Evolutionary conservation across 2,113 vertebrate species (phyloP).

Genomic region (Azemiops feae): DNA sequence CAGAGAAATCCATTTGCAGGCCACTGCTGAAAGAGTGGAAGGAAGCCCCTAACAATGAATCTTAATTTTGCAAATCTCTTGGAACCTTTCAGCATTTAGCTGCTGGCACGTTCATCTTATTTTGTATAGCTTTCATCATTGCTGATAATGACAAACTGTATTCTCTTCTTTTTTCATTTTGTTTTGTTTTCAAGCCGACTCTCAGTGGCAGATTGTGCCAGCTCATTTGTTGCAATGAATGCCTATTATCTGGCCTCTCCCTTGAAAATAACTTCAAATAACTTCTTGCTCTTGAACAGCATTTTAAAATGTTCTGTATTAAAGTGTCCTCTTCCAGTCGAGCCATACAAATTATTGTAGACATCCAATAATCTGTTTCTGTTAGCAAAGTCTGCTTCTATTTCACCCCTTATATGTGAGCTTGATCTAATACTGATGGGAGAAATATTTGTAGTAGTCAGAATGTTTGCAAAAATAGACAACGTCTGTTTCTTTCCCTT

Average conservation of each 20-base stretch:
- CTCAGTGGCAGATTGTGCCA: conserved; percentile 16
- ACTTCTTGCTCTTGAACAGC: conserved; percentile 16
- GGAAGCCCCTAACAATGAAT: conserved; percentile 16
- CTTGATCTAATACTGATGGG: conserved; percentile 51
- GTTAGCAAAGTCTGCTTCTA: conserved; percentile 51
- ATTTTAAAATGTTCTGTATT: conserved; percentile 38
- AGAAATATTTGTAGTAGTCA: conserved; percentile 38
- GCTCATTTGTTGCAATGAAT: conserved; percentile 9
- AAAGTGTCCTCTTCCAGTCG: not conserved
- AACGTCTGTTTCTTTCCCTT: conserved; percentile 37
- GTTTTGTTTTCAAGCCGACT: conserved; percentile 10
- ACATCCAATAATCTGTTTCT: conserved; percentile 53
- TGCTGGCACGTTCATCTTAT: conserved; percentile 26
- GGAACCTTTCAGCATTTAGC: conserved; percentile 15
- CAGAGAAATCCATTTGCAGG: conserved; percentile 23
- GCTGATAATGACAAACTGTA: conserved; percentile 21
- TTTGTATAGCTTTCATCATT: not conserved
- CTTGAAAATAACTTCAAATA: conserved; percentile 44
- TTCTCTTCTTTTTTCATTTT: conserved; percentile 7
- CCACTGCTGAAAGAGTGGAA: conserved; percentile 32
- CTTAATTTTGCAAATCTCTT: conserved; percentile 35
- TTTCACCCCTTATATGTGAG: conserved; percentile 54
- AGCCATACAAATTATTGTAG: conserved; percentile 48
- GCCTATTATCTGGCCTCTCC: not conserved
- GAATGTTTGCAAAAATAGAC: conserved; percentile 46